Percentiles rank a stretch among this genome's conserved stretches.
Conservation (phyloP, 2,797 vertebrate species). For the Tolypeutes matacus region DNA sequence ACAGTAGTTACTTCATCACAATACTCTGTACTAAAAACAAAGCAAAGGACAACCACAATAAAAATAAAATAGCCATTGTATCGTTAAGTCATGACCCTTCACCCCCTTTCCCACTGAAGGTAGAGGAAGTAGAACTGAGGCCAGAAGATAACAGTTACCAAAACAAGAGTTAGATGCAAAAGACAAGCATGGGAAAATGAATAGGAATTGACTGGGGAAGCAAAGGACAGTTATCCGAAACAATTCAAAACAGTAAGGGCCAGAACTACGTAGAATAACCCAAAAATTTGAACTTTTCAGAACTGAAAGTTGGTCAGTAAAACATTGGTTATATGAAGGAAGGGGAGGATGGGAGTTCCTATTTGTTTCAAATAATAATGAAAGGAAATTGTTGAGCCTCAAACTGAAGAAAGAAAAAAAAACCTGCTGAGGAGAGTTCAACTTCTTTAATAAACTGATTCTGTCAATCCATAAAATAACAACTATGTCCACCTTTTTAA, state of each 20-base stretch:
- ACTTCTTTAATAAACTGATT: conserved; percentile 20
- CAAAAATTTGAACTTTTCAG: conserved; percentile 12
- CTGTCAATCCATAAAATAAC: not conserved
- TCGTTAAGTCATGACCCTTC: not conserved
- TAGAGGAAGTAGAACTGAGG: conserved; percentile 33
- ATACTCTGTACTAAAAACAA: conserved; percentile 48
- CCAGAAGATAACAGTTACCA: conserved; percentile 2
- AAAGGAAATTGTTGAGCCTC: not conserved
- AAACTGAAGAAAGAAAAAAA: not conserved
- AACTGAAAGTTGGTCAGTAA: not conserved
- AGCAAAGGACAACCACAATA: not conserved
- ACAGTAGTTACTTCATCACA: conserved; percentile 13
- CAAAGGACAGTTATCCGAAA: not conserved
- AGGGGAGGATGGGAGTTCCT: not conserved
- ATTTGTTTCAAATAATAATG: not conserved
- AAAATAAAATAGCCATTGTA: conserved; percentile 64
- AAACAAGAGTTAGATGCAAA: conserved; percentile 33
- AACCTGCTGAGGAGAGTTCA: not conserved
- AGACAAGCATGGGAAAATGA: not conserved
- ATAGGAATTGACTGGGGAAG: conserved; percentile 7
- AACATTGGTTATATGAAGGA: not conserved
- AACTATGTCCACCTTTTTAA: not conserved
- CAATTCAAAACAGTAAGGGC: not conserved
- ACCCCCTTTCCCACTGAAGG: conserved; percentile 2
- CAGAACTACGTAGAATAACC: not conserved